These are phyloP conservation scores for Gambusia yucatana DNA, from an alignment of 2,797 vertebrate species.

Conservation along the genomic window DNA sequence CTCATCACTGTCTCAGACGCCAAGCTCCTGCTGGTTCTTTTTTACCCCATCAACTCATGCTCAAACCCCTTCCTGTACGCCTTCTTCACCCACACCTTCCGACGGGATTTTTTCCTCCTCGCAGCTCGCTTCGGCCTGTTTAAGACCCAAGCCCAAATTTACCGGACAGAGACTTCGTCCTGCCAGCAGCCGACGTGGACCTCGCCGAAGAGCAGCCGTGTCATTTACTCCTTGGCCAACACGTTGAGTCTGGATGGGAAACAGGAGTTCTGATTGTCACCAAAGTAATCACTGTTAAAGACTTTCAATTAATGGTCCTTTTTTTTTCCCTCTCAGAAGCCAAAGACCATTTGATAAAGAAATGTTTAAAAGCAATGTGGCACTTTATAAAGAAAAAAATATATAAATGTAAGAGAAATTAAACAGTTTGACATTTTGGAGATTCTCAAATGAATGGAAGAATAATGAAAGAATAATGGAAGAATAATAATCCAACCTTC, in stretches of 20 bases:
- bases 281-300: slow-evolving; percentile 5
- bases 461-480: not conserved
- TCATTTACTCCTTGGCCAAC: slow-evolving; percentile 83
- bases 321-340: not conserved
- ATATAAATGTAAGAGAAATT: not conserved
- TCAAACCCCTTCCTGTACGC: slow-evolving; percentile 97
- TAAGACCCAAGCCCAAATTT: slow-evolving; percentile 89
- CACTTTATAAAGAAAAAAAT: not conserved
- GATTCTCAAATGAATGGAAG: not conserved
- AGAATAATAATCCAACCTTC: slow-evolving; percentile 2
- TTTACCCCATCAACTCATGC: slow-evolving; percentile 98
- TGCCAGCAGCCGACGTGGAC: slow-evolving; percentile 85
- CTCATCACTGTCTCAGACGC: slow-evolving; percentile 95
- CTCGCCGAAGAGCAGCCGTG: slow-evolving; percentile 80
- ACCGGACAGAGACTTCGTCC: slow-evolving; percentile 90
- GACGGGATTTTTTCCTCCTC: slow-evolving; percentile 92
- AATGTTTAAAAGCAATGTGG: not conserved
- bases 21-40: slow-evolving; percentile 94
- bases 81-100: slow-evolving; percentile 94
- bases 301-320: not conserved
- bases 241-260: slow-evolving; percentile 55
- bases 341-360: not conserved
- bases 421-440: not conserved
- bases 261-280: slow-evolving; percentile 49
- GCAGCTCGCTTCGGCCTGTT: slow-evolving; percentile 92